Conservation (phyloP, 2,797 vertebrate species). For the Sebastes trivittatus region DNA sequence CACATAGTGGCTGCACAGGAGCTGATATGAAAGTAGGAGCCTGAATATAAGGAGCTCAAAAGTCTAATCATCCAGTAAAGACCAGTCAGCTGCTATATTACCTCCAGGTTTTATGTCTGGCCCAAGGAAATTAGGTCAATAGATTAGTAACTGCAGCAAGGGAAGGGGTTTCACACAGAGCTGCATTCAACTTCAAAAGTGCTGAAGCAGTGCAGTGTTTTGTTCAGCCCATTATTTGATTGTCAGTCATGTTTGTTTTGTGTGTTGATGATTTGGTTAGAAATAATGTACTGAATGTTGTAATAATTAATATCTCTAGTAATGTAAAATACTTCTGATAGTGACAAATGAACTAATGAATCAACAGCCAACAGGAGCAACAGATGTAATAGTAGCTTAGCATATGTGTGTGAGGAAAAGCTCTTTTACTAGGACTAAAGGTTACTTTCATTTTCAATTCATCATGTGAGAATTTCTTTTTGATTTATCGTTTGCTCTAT, state of each 20-base stretch:
- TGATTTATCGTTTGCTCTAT: too few species aligned
- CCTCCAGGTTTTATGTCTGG: not conserved
- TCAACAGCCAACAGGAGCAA: not conserved
- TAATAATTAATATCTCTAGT: not conserved
- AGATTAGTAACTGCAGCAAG: not conserved
- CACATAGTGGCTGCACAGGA: not conserved
- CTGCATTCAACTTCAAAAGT: not conserved
- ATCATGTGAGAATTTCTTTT: too few species aligned
- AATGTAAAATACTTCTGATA: not conserved
- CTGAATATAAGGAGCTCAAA: not conserved
- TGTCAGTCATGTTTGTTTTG: not conserved
- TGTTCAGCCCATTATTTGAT: not conserved
- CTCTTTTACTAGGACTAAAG: too few species aligned
- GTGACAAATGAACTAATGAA: not conserved
- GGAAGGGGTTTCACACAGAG: not conserved
- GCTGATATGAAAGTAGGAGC: not conserved
- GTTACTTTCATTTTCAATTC: too few species aligned
- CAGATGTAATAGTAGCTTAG: not conserved
- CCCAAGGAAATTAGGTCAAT: not conserved
- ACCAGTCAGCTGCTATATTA: not conserved
- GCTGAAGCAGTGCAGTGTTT: not conserved
- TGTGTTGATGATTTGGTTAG: not conserved
- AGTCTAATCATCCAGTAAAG: conserved; percentile 7
- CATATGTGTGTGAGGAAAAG: not conserved
- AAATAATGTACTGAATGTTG: not conserved